Evolutionary conservation across 2,888 invertebrate genomes (phyloP).

Genomic region (Harpalus rubripes): DNA sequence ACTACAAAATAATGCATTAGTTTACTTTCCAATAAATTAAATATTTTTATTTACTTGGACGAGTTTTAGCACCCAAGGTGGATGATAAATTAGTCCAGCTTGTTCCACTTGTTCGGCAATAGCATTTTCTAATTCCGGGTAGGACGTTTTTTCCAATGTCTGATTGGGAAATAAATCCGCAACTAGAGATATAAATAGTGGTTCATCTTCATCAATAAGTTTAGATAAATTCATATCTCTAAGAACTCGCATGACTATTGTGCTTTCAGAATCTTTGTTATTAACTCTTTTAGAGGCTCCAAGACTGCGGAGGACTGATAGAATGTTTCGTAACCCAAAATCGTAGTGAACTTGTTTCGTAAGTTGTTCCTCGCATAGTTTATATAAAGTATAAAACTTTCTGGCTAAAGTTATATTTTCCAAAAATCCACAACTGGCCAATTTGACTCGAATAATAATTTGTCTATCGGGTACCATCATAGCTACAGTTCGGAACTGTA

Average conservation of each 20-base stretch:
- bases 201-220: slow-evolving; percentile 97
- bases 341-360: slow-evolving; percentile 99
- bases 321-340: slow-evolving; percentile 96
- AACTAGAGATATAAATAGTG: slow-evolving; percentile 96
- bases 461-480: slow-evolving; percentile 99
- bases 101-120: slow-evolving; percentile 91
- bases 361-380: slow-evolving; percentile 97
- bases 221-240: slow-evolving; percentile 99
- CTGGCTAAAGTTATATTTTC: slow-evolving; percentile 96
- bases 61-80: slow-evolving; percentile 96
- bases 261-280: slow-evolving; percentile 95
- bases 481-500: slow-evolving; percentile 97
- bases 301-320: slow-evolving; percentile 94
- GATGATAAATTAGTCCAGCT: slow-evolving; percentile 91
- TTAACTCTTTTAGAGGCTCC: slow-evolving; percentile 95
- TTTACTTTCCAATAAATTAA: slow-evolving; percentile 7
- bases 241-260: slow-evolving; percentile 97
- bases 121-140: slow-evolving; percentile 93
- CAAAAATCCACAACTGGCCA: slow-evolving; percentile 96
- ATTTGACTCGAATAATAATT: slow-evolving; percentile 97
- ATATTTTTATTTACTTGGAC: slow-evolving; percentile 83
- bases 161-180: slow-evolving; percentile 98
- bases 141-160: slow-evolving; percentile 93
- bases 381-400: slow-evolving; percentile 97
- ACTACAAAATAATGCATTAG: slow-evolving; percentile 77